phyloP scores from a whole-genome alignment of 2,797 vertebrate genomes.

The Dendrocincla fuliginosa region DNA sequence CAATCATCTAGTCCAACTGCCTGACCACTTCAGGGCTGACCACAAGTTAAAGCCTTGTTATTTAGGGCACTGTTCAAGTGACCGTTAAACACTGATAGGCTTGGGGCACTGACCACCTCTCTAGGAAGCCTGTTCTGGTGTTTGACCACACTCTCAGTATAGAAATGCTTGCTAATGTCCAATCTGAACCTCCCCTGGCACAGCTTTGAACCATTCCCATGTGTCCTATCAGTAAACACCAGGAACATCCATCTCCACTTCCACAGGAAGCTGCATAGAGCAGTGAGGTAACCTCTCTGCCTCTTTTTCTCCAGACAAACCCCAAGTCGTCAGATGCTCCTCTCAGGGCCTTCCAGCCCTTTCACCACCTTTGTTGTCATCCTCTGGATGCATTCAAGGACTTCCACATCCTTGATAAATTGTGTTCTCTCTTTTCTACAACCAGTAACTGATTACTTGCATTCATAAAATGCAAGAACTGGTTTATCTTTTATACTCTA shows the following conservation, averaged over 20 bases:
- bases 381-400: not conserved
- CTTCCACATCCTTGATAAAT: not conserved
- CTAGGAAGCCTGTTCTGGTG: not conserved
- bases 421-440: not conserved
- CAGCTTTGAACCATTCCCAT: not conserved
- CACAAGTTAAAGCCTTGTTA: not conserved
- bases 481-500: not conserved
- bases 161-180: not conserved
- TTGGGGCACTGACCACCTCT: not conserved
- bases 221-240: not conserved
- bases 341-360: not conserved
- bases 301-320: not conserved
- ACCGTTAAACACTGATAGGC: not conserved
- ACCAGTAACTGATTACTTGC: not conserved
- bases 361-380: not conserved
- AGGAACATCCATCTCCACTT: not conserved
- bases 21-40: not conserved
- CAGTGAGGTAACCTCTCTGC: not conserved
- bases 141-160: not conserved
- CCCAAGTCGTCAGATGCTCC: fast-evolving
- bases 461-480: not conserved
- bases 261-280: not conserved
- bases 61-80: not conserved
- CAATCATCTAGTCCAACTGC: not conserved
- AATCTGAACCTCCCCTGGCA: not conserved